Conservation (phyloP, 1,140 invertebrate genomes). For the Drosophila sturtevanti region DNA sequence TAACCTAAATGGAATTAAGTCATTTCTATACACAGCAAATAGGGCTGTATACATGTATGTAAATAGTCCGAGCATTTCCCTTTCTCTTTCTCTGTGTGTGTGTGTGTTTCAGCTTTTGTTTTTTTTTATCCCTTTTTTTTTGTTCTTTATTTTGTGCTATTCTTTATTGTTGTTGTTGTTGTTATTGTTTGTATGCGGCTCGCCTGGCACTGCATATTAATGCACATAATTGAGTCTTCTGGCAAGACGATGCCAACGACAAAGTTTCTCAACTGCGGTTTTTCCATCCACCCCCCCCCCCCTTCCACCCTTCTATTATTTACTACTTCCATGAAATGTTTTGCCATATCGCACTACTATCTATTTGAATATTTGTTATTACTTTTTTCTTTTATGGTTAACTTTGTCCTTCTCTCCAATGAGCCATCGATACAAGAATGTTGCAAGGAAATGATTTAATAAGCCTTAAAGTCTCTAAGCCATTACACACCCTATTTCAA, state of each 20-base stretch:
- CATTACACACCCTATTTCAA: no score
- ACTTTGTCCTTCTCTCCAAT: background rate
- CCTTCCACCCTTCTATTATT: no score
- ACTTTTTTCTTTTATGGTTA: conserved; percentile 7
- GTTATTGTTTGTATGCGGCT: conserved; percentile 12
- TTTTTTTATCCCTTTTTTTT: no score
- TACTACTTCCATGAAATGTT: background rate
- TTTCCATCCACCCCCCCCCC: background rate
- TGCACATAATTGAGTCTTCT: conserved; percentile 66
- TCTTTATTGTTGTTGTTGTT: conserved; percentile 3
- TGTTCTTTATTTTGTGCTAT: conserved; percentile 5
- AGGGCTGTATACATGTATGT: no score
- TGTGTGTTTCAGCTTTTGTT: conserved; percentile 41
- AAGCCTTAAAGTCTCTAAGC: background rate
- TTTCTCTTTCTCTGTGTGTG: no score
- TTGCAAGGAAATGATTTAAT: background rate
- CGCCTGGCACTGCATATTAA: conserved; percentile 55
- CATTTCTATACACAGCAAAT: conserved; percentile 43
- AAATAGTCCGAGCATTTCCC: background rate
- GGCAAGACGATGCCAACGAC: conserved; percentile 20
- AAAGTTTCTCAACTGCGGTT: conserved; percentile 8
- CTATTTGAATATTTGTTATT: background rate
- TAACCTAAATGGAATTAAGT: conserved; percentile 76
- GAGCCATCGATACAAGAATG: background rate
- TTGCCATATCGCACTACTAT: background rate